Conservation (phyloP, 2,888 invertebrate genomes). For the Saturnia japonica region DNA sequence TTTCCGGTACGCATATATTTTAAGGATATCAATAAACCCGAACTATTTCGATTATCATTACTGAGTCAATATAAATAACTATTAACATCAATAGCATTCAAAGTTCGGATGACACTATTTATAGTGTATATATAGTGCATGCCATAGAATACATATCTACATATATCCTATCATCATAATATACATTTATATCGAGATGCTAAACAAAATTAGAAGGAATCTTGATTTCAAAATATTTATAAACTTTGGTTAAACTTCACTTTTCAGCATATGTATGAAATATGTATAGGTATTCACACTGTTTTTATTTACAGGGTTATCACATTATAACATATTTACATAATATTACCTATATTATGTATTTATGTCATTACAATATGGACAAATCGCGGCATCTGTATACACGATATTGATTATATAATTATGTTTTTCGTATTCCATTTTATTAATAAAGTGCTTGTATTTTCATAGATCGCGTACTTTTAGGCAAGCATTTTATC, state of each 20-base stretch:
- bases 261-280: too few relatives aligned
- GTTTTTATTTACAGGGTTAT: neutral
- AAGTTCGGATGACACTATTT: neutral
- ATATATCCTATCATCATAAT: neutral
- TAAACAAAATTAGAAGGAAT: neutral
- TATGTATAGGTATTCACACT: too few relatives aligned
- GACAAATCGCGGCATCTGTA: too few relatives aligned
- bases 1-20: constrained; percentile 12
- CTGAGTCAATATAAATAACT: neutral
- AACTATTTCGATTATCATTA: too few relatives aligned
- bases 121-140: neutral
- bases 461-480: too few relatives aligned
- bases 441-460: too few relatives aligned
- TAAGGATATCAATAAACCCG: neutral
- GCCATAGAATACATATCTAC: neutral
- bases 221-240: neutral
- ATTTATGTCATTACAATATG: neutral
- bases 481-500: too few relatives aligned
- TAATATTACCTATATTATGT: too few relatives aligned
- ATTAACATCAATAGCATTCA: neutral
- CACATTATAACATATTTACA: neutral
- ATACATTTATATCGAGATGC: neutral
- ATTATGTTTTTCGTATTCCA: neutral
- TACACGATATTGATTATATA: neutral
- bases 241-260: neutral